Base-by-base conservation (phyloP, 2,113 vertebrate species). In the Saguinus midas region DNA sequence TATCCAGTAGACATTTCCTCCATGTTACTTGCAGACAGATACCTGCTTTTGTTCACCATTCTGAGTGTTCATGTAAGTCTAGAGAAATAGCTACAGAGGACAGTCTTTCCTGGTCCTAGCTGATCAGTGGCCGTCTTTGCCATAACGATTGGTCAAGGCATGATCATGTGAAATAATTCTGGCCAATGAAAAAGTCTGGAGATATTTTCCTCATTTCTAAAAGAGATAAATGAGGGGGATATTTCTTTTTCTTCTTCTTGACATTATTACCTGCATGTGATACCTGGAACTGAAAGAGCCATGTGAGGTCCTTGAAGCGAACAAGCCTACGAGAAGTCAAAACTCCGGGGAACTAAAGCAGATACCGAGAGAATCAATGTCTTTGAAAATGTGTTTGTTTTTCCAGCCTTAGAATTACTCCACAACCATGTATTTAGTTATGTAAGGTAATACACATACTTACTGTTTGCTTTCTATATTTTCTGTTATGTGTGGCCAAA, bases 161-260 rank as follows among this genome's bases (percentile, higher is more conserved):
- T 81, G 13, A 84, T 93, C 29, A 64, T 29, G 6, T 93, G 82
- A 91, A 5, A 66, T 79, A 64, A 93, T 79, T 86, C 35, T 78
- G 13, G 27, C 37, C 83, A 96, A 61, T 50, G 70, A 73, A 87
- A 45, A 88, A 32, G 37, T 88, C 48, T 72, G 12, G 32, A 89
- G 93, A 73, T 23, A 37, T 73, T 92, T 76, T 72, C 3, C 32
- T 95, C 37, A 58, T 25, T 91, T 91, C 20, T 86, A 35, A 91
- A 72, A 85, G 29, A 85, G 35, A 58, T 7, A 92, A 37, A 85
- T 66, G 16, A 87, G 11, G 83, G 4, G 23, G 13, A 6, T 79
- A 40, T 89, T 94, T 91, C 57, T 32, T 91, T 92, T 75, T 92
- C 4, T 94, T 40, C 35, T 23, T 81, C n/a, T 52, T 96, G n/a